Evolutionary conservation across 2,797 vertebrate genomes (phyloP).

Genomic region (Ceryle rudis): DNA sequence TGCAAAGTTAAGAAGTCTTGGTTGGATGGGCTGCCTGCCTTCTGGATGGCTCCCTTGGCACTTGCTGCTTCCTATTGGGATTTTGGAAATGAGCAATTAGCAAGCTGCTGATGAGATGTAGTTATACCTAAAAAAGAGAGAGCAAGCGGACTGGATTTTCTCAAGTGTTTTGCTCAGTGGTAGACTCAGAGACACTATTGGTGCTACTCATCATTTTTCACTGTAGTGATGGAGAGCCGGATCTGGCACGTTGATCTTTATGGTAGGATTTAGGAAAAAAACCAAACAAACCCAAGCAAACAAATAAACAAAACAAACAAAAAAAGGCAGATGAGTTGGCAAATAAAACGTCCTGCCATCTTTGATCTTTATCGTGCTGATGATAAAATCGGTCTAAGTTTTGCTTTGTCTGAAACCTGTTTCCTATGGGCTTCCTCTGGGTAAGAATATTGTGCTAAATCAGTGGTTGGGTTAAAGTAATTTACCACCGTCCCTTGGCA

Average conservation of each 20-base stretch:
- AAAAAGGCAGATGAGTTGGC: background rate
- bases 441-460: constrained; percentile 5
- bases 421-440: background rate
- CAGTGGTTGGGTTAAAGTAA: background rate
- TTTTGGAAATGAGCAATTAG: background rate
- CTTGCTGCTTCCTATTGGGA: fast-evolving
- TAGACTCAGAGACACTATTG: background rate
- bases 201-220: background rate
- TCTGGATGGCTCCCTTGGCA: background rate
- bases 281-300: background rate
- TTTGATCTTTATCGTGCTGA: background rate
- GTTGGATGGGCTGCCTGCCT: background rate
- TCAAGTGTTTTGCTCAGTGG: background rate
- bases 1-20: background rate
- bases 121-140: background rate
- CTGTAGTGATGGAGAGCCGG: background rate
- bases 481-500: background rate
- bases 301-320: background rate
- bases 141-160: background rate
- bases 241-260: background rate
- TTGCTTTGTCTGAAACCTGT: background rate
- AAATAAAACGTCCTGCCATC: background rate
- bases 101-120: background rate
- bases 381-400: background rate
- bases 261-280: background rate